Evolutionary conservation across 2,888 invertebrate species (phyloP), one percentile per base, ranked within the genome.

Genomic region (Venustoraphidia nigricollis): DNA sequence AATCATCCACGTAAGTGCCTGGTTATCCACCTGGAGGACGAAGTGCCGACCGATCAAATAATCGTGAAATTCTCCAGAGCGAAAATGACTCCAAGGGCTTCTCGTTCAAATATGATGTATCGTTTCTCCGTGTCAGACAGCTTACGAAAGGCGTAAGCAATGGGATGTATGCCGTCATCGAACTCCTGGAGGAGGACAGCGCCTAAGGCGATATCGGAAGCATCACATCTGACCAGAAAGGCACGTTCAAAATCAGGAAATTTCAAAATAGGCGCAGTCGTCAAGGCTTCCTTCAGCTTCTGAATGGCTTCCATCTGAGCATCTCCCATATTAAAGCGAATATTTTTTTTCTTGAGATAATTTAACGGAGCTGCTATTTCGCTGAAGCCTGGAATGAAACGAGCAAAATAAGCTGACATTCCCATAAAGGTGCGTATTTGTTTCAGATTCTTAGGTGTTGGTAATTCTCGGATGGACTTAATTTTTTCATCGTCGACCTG

Each of bases 41-140:
- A 17, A 17, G 17, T 17, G 17, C 2, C 17, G 17, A 17, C 17
- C 17, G 4, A 17, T 17, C 4, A 17, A 17, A 17, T 17, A 17
- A 17, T 17, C 17, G 17, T 17, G 17, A 17, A 17, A 17, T 4
- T 17, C 17, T 17, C 17, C 17, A 17, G 17, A 17, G 17, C 17
- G 17, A 17, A 17, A 17, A 17, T 17, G 2, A 17, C 17, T 17
- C 17, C 53, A 48, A 61, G 27, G 1, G 45, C 39, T 45, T 45
- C 34, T 13, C 40, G 38, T n/a, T 45, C 39, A 39, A 45, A 39
- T 45, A 39, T 38, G 8, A 40, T 40, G 39, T 45, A 45, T 8
- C 45, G 38, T 10, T 39, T 45, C 34, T 45, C 45, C 2, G 45
- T 45, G 8, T 45, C 45, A 2, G 45, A 39, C 38, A 45, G 45